Conservation (phyloP, 2,113 vertebrate genomes). For the Megaleporinus macrocephalus region DNA sequence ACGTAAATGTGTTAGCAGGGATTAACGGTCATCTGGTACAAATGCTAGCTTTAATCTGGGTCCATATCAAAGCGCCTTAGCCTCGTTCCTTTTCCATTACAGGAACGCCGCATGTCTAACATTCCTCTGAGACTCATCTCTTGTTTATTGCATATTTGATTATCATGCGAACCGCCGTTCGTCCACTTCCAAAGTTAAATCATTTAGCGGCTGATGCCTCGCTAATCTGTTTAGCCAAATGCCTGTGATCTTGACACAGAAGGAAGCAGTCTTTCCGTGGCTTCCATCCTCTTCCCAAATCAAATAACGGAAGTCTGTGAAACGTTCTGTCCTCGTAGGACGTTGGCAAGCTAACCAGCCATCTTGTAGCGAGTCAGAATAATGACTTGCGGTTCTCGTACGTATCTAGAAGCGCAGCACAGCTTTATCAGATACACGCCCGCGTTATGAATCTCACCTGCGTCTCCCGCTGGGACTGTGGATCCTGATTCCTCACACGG, state of each 20-base stretch:
- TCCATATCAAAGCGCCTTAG: no score
- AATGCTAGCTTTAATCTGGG: no score
- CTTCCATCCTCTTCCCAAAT: not conserved
- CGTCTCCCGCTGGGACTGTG: conserved; percentile 9
- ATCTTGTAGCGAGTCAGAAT: not conserved
- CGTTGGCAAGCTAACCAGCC: not conserved
- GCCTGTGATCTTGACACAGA: not conserved
- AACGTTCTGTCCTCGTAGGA: not conserved
- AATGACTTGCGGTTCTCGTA: conserved; percentile 25
- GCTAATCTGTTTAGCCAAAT: conserved; percentile 35
- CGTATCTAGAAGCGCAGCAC: not conserved
- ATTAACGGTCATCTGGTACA: no score
- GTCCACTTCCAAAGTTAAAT: conserved; percentile 6
- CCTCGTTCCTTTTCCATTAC: no score
- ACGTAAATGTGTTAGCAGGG: no score
- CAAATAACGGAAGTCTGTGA: not conserved
- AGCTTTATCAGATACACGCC: not conserved
- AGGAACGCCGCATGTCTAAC: not conserved
- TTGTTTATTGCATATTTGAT: conserved; percentile 28
- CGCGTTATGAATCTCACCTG: conserved; percentile 18
- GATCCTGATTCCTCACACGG: not conserved
- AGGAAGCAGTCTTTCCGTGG: not conserved
- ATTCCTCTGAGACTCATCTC: conserved; percentile 12
- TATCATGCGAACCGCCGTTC: conserved; percentile 2
- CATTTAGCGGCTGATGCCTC: conserved; percentile 22